These are phyloP conservation scores for Saccostrea glomerata DNA, from an alignment of 1,140 invertebrate genomes.

Conservation along the genomic window DNA sequence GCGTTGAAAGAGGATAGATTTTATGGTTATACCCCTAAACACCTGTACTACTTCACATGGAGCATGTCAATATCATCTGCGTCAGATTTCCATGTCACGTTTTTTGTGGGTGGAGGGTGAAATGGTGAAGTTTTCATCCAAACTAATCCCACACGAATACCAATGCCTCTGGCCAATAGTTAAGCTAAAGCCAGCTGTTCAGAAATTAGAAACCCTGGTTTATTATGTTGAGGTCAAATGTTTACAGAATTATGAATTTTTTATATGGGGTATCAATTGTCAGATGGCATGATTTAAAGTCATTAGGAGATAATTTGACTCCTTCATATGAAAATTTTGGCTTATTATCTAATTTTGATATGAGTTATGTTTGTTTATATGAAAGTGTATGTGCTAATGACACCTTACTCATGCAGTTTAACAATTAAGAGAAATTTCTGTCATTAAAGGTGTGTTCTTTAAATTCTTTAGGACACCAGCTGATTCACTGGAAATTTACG, in stretches of 20 bases:
- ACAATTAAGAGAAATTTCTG: not conserved
- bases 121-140: conserved; percentile 1
- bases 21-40: not conserved
- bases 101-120: conserved; percentile 14
- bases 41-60: conserved; percentile 21
- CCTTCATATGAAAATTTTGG: not conserved
- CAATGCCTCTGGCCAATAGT: not conserved
- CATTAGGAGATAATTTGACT: conserved; percentile 28
- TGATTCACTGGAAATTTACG: no score
- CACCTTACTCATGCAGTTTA: not conserved
- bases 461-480: no score
- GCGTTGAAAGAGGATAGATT: not conserved
- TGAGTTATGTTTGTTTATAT: not conserved
- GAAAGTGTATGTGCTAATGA: not conserved
- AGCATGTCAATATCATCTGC: conserved; percentile 19
- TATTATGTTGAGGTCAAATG: not conserved
- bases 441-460: not conserved
- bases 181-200: not conserved
- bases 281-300: conserved; percentile 24
- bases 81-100: not conserved
- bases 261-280: conserved; percentile 16
- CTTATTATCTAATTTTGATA: conserved; percentile 20
- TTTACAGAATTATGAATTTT: conserved; percentile 8
- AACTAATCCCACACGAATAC: conserved; percentile 8
- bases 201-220: not conserved